phyloP scores from a whole-genome alignment of 2,113 vertebrate genomes.

The Dipodomys stephensi region DNA sequence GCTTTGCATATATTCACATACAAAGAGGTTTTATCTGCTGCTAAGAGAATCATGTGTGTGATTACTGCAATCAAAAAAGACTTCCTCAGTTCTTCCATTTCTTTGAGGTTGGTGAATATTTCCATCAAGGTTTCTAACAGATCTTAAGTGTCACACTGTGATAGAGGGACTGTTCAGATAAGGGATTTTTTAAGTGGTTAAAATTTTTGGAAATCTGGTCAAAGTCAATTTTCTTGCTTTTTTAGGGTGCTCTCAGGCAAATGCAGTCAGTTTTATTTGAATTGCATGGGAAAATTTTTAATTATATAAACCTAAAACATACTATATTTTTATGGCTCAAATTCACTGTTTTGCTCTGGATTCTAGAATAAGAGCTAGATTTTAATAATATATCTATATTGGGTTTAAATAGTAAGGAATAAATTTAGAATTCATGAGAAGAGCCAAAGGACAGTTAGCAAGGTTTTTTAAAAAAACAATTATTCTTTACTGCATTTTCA shows the following conservation, averaged over 20 bases:
- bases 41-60: not conserved
- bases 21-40: not conserved
- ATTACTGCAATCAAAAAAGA: not conserved
- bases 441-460: conserved; percentile 81
- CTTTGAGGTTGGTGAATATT: not conserved
- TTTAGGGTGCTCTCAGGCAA: not conserved
- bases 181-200: conserved; percentile 12
- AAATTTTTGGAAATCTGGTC: not conserved
- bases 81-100: not conserved
- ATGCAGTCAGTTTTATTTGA: conserved; percentile 44
- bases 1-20: not conserved
- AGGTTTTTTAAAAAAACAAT: conserved; percentile 81
- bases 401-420: conserved; percentile 75
- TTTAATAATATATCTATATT: conserved; percentile 18
- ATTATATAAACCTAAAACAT: not conserved
- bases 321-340: not conserved
- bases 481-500: conserved; percentile 76
- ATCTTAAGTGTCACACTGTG: not conserved
- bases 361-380: conserved; percentile 25
- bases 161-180: not conserved
- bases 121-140: conserved; percentile 18
- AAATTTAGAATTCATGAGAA: conserved; percentile 72
- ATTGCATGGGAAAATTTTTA: not conserved
- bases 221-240: conserved; percentile 35
- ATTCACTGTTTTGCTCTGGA: not conserved